These are phyloP conservation scores for Arctia plantaginis DNA, from an alignment of 2,888 invertebrate genomes.

Conservation along the genomic window DNA sequence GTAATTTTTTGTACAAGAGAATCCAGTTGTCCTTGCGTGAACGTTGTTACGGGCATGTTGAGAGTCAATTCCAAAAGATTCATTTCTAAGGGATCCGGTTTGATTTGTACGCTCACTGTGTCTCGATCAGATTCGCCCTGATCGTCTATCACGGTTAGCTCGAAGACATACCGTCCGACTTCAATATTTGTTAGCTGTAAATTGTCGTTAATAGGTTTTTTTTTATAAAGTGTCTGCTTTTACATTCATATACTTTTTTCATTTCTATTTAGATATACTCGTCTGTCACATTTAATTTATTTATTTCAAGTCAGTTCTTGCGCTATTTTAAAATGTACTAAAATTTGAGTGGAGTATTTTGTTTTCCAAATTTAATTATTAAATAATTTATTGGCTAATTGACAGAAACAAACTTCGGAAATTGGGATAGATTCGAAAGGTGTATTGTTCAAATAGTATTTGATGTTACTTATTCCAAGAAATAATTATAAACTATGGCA, in stretches of 20 bases:
- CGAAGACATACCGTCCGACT: slow-evolving; percentile 95
- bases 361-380: too few relatives aligned
- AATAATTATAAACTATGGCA: too few relatives aligned
- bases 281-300: neutral
- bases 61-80: slow-evolving; percentile 94
- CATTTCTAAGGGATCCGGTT: slow-evolving; percentile 90
- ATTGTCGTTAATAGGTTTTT: neutral
- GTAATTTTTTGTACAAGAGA: slow-evolving; percentile 93
- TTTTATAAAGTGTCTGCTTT: neutral
- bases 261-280: neutral
- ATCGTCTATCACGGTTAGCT: slow-evolving; percentile 95
- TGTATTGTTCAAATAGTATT: too few relatives aligned
- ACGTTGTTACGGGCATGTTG: slow-evolving; percentile 89
- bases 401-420: too few relatives aligned
- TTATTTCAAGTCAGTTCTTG: neutral
- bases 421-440: too few relatives aligned
- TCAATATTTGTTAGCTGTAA: slow-evolving; percentile 92
- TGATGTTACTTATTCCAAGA: too few relatives aligned
- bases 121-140: slow-evolving; percentile 94
- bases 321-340: neutral
- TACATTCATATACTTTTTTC: neutral
- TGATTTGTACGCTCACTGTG: slow-evolving; percentile 93
- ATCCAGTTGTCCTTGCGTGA: slow-evolving; percentile 88
- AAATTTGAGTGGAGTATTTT: too few relatives aligned
- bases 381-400: neutral